phyloP scores from a whole-genome alignment of 2,797 vertebrate genomes.

The Dallia pectoralis region DNA sequence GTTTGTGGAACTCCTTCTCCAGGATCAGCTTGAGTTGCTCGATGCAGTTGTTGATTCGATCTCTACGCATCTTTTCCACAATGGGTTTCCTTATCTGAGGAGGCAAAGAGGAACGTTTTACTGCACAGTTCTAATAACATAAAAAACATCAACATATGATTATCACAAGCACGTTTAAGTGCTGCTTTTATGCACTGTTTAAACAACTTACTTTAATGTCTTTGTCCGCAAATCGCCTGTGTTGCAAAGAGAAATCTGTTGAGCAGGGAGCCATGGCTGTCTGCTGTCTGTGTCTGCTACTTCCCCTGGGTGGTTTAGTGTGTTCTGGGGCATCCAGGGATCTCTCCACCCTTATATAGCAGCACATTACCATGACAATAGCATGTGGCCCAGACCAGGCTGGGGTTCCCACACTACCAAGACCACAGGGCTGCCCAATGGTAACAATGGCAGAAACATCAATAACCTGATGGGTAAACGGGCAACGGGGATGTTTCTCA shows the following conservation, averaged over 20 bases:
- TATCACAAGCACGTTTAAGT: no score
- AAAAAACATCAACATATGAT: no score
- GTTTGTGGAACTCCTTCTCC: conserved; percentile 74
- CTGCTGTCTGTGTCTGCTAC: conserved; percentile 26
- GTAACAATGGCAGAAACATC: conserved; percentile 71
- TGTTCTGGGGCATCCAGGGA: conserved; percentile 53
- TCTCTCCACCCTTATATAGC: conserved; percentile 67
- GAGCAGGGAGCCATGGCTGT: conserved; percentile 81
- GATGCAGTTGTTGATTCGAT: conserved; percentile 80
- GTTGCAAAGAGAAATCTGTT: conserved; percentile 57
- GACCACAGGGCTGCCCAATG: conserved; percentile 67
- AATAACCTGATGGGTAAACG: conserved; percentile 67
- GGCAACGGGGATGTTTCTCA: conserved; percentile 61
- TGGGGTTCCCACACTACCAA: conserved; percentile 80
- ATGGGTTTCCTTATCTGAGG: conserved; percentile 81
- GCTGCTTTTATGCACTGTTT: background rate
- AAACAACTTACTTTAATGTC: conserved; percentile 75
- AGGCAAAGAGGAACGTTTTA: conserved; percentile 24
- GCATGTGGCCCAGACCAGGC: conserved; percentile 63
- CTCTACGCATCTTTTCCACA: conserved; percentile 80
- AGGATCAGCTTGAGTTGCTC: conserved; percentile 78
- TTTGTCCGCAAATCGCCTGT: conserved; percentile 65
- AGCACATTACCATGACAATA: conserved; percentile 75
- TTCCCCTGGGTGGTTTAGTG: conserved; percentile 38
- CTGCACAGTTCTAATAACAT: background rate